phyloP scores from a whole-genome alignment of 2,888 invertebrate genomes.

The Tuberolachnus salignus region DNA sequence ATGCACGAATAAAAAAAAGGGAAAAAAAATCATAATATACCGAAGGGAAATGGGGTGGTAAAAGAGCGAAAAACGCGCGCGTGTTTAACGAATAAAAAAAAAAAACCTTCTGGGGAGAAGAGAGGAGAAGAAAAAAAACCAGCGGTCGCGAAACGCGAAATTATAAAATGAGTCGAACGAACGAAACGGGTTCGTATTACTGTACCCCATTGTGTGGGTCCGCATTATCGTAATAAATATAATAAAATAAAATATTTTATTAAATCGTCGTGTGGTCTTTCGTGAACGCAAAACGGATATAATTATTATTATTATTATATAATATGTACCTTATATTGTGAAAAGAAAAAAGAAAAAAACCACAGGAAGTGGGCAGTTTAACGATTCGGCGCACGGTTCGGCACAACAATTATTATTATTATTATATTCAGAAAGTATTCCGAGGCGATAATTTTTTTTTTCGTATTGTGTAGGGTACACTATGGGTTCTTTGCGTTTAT shows the following conservation, averaged over 20 bases:
- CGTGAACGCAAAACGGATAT: not conserved
- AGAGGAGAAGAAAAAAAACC: not conserved
- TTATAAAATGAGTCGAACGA: too few relatives aligned
- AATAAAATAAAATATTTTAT: not conserved
- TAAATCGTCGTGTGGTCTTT: not conserved
- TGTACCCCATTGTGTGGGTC: not conserved
- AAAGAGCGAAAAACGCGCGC: too few relatives aligned
- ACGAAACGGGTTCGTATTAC: not conserved
- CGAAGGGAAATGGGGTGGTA: too few relatives aligned
- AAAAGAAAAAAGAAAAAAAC: not conserved
- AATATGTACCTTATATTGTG: too few relatives aligned
- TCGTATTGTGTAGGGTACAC: too few relatives aligned
- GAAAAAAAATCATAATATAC: too few relatives aligned
- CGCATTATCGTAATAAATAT: not conserved
- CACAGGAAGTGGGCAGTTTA: constrained; percentile 46
- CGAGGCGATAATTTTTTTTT: not conserved
- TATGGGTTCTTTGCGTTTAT: too few relatives aligned
- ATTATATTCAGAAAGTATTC: not conserved
- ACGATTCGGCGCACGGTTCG: constrained; percentile 31
- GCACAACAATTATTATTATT: too few relatives aligned
- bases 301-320: not conserved
- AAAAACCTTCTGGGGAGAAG: not conserved
- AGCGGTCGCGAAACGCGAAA: too few relatives aligned
- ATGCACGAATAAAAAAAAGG: too few relatives aligned
- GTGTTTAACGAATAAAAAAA: not conserved